Percentiles rank a stretch among this genome's conserved stretches.
Evolutionary conservation across 2,888 invertebrate species (phyloP).

Genomic region (Tholera decimalis): DNA sequence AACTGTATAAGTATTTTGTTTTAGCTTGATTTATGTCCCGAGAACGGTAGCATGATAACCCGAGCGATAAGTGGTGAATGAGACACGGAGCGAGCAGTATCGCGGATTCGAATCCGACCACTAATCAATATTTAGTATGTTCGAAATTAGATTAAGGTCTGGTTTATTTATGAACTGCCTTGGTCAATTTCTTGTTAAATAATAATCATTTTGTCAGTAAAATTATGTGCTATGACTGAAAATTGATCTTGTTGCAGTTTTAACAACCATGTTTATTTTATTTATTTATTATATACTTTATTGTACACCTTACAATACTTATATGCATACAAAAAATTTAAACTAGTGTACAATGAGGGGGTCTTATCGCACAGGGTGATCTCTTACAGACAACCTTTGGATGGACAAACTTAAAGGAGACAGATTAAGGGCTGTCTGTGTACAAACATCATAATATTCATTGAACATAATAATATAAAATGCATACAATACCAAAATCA

Average conservation of each 20-base stretch:
- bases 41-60: constrained; percentile 39
- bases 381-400: no score
- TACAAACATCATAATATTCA: no score
- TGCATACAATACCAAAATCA: no score
- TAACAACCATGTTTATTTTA: background rate
- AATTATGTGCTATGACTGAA: background rate
- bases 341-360: no score
- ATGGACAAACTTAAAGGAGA: no score
- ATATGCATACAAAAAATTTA: no score
- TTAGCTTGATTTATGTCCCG: constrained; percentile 41
- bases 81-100: constrained; percentile 15
- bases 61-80: constrained; percentile 31
- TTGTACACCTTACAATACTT: no score
- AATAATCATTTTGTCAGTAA: background rate
- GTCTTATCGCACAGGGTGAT: no score
- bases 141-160: constrained; percentile 1
- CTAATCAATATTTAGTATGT: constrained; percentile 34
- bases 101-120: constrained; percentile 28
- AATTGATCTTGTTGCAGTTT: background rate
- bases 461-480: no score
- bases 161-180: background rate
- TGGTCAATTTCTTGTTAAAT: background rate
- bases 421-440: no score
- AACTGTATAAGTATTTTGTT: constrained; percentile 30
- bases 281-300: no score